phyloP scores from a whole-genome alignment of 1,140 invertebrate genomes.

The Metopolophium dirhodum region DNA sequence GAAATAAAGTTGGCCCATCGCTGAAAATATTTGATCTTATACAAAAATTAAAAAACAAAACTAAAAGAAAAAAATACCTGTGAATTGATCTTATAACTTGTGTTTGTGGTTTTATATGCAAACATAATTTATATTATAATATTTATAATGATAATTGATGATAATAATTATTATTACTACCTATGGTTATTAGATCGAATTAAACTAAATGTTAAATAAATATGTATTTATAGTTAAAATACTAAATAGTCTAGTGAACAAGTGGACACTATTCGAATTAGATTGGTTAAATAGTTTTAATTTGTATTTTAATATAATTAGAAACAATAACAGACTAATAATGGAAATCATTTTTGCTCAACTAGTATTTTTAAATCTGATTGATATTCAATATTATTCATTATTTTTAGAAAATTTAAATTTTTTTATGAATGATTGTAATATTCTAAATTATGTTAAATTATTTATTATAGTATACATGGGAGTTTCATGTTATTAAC shows the following conservation, averaged over 20 bases:
- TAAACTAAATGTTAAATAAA: background rate
- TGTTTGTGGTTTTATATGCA: background rate
- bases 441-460: constrained; percentile 10
- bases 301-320: background rate
- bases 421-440: background rate
- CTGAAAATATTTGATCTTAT: constrained; percentile 92
- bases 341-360: constrained; percentile 36
- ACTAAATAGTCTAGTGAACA: background rate
- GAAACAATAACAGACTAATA: constrained; percentile 17
- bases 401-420: constrained; percentile 28
- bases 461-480: background rate
- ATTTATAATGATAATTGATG: background rate
- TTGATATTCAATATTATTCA: background rate
- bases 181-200: background rate
- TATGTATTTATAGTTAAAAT: constrained; percentile 27
- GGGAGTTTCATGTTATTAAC: background rate
- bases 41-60: constrained; percentile 74
- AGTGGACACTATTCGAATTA: background rate
- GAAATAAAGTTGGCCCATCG: constrained; percentile 93
- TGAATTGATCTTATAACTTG: background rate
- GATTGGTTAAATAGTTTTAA: constrained; percentile 20
- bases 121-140: background rate
- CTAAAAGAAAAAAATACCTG: constrained; percentile 38
- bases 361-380: constrained; percentile 20
- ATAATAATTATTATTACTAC: background rate